These are phyloP conservation scores for Liasis olivaceus DNA, from an alignment of 2,797 vertebrate genomes.

Conservation along the genomic window DNA sequence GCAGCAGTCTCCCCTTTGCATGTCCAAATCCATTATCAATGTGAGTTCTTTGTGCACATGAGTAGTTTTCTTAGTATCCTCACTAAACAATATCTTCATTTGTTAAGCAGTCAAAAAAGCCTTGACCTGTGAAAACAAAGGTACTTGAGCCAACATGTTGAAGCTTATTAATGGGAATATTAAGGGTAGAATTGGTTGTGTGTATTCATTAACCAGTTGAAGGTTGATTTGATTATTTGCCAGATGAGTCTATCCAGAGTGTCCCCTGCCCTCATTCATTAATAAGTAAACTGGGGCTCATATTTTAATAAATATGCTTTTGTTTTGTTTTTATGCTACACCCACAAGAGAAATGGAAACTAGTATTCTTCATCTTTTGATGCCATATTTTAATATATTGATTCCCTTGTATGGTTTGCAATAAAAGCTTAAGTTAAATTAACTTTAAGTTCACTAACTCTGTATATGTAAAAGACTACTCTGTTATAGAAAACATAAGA, in stretches of 20 bases:
- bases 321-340: not conserved
- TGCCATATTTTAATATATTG: not conserved
- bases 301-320: not conserved
- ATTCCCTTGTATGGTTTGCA: not conserved
- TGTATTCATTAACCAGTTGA: not conserved
- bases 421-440: not conserved
- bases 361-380: not conserved
- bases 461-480: not conserved
- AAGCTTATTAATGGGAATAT: not conserved
- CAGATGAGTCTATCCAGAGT: not conserved
- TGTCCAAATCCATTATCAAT: not conserved
- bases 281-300: not conserved
- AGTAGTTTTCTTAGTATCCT: not conserved
- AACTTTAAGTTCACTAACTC: not conserved
- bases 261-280: not conserved
- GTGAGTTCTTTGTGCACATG: not conserved
- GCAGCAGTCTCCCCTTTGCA: not conserved
- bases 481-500: not conserved
- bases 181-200: not conserved
- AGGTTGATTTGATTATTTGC: not conserved
- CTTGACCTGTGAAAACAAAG: constrained; percentile 52
- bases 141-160: not conserved
- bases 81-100: not conserved
- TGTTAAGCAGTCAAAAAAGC: constrained; percentile 51
- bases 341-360: not conserved